Evolutionary conservation across 1,140 invertebrate genomes (phyloP).

Genomic region (Lordiphosa stackelbergi): DNA sequence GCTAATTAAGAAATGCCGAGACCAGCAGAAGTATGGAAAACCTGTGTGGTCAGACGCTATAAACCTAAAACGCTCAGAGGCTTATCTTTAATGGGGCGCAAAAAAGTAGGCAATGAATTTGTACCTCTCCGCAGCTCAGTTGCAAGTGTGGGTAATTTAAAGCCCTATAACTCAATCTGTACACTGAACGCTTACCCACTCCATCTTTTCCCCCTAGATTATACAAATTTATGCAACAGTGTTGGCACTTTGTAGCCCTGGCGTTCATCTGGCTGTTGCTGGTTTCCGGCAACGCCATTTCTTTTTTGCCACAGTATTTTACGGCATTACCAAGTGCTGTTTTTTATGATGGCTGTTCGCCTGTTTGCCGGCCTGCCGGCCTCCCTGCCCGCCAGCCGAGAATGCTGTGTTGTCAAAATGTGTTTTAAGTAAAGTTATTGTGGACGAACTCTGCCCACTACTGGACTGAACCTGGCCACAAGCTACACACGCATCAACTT

Average conservation of each 20-base stretch:
- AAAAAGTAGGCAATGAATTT: constrained; percentile 49
- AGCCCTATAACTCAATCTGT: constrained; percentile 63
- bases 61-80: constrained; percentile 13
- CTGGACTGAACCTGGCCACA: constrained; percentile 8
- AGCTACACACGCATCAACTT: constrained; percentile 36
- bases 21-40: constrained; percentile 28
- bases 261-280: neutral
- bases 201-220: constrained; percentile 38
- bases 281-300: constrained; percentile 5
- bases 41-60: constrained; percentile 18
- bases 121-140: constrained; percentile 5
- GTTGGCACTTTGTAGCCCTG: constrained; percentile 51
- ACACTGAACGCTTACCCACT: constrained; percentile 5
- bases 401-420: constrained; percentile 1
- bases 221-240: constrained; percentile 71
- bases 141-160: constrained; percentile 53
- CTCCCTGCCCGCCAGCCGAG: constrained; percentile 34
- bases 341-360: constrained; percentile 56
- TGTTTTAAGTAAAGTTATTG: constrained; percentile 28
- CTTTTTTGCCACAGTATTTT: constrained; percentile 39
- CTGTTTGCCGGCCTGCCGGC: constrained; percentile 8
- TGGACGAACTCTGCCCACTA: constrained; percentile 7
- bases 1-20: constrained; percentile 65
- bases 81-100: constrained; percentile 30
- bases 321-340: constrained; percentile 45